Base-by-base conservation (phyloP, 2,113 vertebrate genomes). In the Hoplias malabaricus region DNA sequence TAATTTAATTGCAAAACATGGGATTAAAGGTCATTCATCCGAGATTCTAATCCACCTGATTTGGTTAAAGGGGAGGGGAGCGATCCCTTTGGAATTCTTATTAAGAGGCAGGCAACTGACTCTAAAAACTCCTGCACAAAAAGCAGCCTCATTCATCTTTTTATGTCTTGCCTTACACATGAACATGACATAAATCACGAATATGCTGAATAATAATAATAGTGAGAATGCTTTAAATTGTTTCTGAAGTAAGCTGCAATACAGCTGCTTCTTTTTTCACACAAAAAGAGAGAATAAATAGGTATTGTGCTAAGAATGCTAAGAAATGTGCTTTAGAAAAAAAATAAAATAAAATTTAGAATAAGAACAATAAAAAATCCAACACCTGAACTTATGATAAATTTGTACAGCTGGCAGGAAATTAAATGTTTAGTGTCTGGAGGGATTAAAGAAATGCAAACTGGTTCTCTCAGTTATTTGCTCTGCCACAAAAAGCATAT, bases 1-100 rank as follows among this genome's bases (percentile, higher is more conserved):
- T 85, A 67, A 84, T 85, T 84, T 74, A 83, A 85, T 85, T 83
- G 76, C 62, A 77, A 84, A 78, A 82, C 43, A 71, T 57, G 36
- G 73, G 79, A 85, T 82, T 84, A 81, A 83, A 85, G 78, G 84
- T 85, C 70, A 74, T 77, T 85, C 70, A 69, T 83, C 70, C 73
- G 66, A 79, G 70, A 70, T 74, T 75, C 73, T 83, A 81, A 87
- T 84, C 70, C 77, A 84, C 69, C 80, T 76, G 62, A 80, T 84
- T 80, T 82, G 76, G 81, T 85, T 81, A 25, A 79, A 77, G 61
- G 42, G 78, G 65, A 80, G 69, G 57, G 46, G 57, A 46, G 31
- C 56, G 80, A 79, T 79, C 74, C 74, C 74, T 78, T 43, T 63
- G 77, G 80, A 85, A 84, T 87, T 71, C 62, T 83, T 78, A 87